phyloP scores from a whole-genome alignment of 2,797 vertebrate genomes.

The Pangasius mekongensis region DNA sequence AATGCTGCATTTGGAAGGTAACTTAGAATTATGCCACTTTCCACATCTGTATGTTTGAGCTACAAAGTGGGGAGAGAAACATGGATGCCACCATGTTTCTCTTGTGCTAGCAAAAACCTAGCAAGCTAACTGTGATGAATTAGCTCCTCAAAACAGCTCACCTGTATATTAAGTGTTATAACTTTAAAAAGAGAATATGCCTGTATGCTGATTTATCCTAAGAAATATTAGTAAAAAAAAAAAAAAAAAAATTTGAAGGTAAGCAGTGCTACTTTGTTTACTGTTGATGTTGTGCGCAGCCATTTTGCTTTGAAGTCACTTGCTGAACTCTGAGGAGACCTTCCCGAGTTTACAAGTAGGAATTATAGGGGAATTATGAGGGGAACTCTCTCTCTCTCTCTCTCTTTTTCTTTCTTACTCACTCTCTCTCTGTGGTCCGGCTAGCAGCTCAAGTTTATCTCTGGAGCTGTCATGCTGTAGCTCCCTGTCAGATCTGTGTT shows the following conservation, averaged over 20 bases:
- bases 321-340: background rate
- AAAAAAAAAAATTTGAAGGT: background rate
- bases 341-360: background rate
- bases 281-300: background rate
- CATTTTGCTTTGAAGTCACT: background rate
- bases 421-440: background rate
- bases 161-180: background rate
- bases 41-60: background rate
- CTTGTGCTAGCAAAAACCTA: background rate
- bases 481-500: conserved; percentile 11
- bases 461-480: background rate
- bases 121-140: background rate
- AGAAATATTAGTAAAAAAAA: background rate
- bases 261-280: background rate
- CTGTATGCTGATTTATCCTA: background rate
- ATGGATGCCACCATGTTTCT: background rate
- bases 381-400: background rate
- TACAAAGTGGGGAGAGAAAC: background rate
- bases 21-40: background rate
- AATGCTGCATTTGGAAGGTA: background rate
- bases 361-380: background rate
- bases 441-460: conserved; percentile 13
- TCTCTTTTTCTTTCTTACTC: background rate
- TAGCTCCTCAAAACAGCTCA: background rate
- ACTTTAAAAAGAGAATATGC: background rate